Conservation (phyloP, 2,888 invertebrate species). For the Pelosia muscerda region DNA sequence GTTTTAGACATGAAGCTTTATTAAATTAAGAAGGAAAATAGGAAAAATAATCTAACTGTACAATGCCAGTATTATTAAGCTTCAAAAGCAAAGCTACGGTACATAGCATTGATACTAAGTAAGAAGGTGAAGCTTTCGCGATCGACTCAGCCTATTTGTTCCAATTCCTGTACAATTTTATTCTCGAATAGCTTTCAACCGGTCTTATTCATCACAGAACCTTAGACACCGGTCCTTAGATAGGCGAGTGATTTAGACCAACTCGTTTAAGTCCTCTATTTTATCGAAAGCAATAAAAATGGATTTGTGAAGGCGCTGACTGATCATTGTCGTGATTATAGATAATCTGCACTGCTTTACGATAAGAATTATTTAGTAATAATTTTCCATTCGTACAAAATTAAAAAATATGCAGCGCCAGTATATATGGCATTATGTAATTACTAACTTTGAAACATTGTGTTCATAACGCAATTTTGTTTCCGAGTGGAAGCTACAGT, state of each 20-base stretch:
- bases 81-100: neutral
- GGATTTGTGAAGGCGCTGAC: conserved; percentile 32
- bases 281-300: conserved; percentile 44
- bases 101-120: neutral
- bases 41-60: neutral
- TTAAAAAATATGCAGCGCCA: neutral
- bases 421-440: too few species aligned
- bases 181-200: conserved; percentile 1
- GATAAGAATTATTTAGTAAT: neutral
- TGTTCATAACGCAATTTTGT: too few species aligned
- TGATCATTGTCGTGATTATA: conserved; percentile 35
- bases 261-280: conserved; percentile 35
- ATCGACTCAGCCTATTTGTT: neutral
- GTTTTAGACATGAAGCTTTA: conserved; percentile 14
- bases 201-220: conserved; percentile 11
- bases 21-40: neutral
- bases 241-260: conserved; percentile 40
- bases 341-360: neutral
- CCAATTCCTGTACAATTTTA: neutral
- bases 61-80: neutral
- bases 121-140: neutral
- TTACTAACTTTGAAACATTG: too few species aligned
- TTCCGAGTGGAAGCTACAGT: too few species aligned
- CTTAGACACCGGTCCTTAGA: conserved; percentile 19
- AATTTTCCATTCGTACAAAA: conserved; percentile 1